Base-by-base conservation (phyloP, 2,113 vertebrate species). In the Halcyon malimbica region DNA sequence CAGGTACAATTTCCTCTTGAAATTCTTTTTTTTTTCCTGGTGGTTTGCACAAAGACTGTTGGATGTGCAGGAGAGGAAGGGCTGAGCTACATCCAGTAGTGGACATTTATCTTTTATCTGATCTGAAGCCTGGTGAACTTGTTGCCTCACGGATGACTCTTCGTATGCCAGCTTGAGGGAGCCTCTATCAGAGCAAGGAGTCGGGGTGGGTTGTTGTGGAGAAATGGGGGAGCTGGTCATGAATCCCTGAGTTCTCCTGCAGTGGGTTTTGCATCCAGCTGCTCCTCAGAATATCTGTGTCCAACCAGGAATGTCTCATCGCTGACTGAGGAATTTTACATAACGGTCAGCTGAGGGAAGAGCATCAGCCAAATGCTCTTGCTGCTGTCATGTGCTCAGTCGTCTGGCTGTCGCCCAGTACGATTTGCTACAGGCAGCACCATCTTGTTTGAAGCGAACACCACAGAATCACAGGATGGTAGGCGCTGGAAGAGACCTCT, bases 321-420 rank as follows among this genome's bases (percentile, higher is more conserved):
- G 16, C 63, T 3, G 2, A 29, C 84, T 83, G 78, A 95, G 91
- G 94, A 96, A 96, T 96, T 97, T 97, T 94, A 92, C 83, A 82
- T 90, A 94, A 93, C 0, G 11, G 93, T 96, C 96, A 97, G 95
- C 96, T 97, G 96, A 97, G 91, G 53, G 50, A 12, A 1, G 12
- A 87, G 42, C 3, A 6, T 74, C 91, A 94, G 96, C 89, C 96
- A 96, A 95, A 42, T 13, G 17, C 50, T 69, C 75, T 87, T 13
- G 5, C 83, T 80, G 44, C 51, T 78, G 51, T 90, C 37, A 5
- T 94, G 70, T 89, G 82, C 3, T 9, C 69, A 1, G 31, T 18
- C n/a, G 33, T 24, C 85, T 60, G 51, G 28, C 74, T 71, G 51
- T 63, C 0, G 6, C 41, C 50, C 50, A 51, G 50, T 26, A 51